Evolutionary conservation across 2,113 vertebrate species (phyloP).

Genomic region (human): DNA sequence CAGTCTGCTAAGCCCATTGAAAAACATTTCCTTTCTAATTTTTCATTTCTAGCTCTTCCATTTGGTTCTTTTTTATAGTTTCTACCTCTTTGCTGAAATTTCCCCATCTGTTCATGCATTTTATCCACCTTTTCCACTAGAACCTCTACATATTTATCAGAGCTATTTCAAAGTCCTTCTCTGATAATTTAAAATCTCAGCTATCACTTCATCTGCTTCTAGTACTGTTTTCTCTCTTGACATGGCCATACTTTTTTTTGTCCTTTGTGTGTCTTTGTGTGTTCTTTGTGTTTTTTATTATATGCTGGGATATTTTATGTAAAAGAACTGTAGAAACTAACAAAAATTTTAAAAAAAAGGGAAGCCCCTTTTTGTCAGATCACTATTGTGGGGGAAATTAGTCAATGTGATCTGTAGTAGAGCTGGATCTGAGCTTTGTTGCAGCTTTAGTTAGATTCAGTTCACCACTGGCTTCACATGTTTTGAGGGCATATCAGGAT

Average conservation of each 20-base stretch:
- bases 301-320: background rate
- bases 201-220: background rate
- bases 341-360: background rate
- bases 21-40: background rate
- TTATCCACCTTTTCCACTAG: constrained; percentile 12
- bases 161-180: constrained; percentile 1
- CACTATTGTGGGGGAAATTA: background rate
- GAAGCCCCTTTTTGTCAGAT: background rate
- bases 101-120: constrained; percentile 13
- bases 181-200: constrained; percentile 5
- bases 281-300: background rate
- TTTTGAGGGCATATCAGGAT: background rate
- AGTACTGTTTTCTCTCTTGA: background rate
- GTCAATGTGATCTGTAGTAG: background rate
- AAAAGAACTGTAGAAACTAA: background rate
- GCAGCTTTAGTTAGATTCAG: background rate
- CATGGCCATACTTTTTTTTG: background rate
- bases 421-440: background rate
- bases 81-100: background rate
- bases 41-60: constrained; percentile 14
- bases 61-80: background rate
- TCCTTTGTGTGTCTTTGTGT: background rate
- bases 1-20: background rate
- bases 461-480: background rate
- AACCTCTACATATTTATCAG: background rate